Conservation (phyloP, 1,140 invertebrate species). For the Agraylea sexmaculata region DNA sequence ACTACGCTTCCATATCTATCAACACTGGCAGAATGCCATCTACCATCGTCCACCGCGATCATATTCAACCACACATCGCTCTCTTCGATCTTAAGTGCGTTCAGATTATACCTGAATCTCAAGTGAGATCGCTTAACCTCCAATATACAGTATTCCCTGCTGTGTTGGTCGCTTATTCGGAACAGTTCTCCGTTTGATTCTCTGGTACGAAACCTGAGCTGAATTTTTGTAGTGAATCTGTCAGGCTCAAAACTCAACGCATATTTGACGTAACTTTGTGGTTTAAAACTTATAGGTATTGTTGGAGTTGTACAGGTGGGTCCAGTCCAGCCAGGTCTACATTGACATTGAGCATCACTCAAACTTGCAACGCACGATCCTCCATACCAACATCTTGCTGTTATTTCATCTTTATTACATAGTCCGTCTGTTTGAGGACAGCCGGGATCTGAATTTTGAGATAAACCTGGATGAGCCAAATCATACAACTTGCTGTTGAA, state of each 20-base stretch:
- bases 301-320: conserved; percentile 73
- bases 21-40: conserved; percentile 89
- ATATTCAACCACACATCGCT: conserved; percentile 80
- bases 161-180: conserved; percentile 85
- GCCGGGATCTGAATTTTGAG: conserved; percentile 69
- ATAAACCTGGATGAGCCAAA: conserved; percentile 74
- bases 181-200: conserved; percentile 87
- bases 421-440: conserved; percentile 84
- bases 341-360: conserved; percentile 77
- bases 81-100: conserved; percentile 79
- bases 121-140: conserved; percentile 86
- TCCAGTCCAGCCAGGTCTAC: conserved; percentile 84
- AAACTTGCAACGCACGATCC: conserved; percentile 84
- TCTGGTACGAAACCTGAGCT: conserved; percentile 83
- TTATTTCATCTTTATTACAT: conserved; percentile 68
- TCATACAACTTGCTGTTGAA: conserved; percentile 94
- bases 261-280: conserved; percentile 91
- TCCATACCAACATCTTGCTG: conserved; percentile 77
- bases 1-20: conserved; percentile 85
- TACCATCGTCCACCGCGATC: conserved; percentile 86
- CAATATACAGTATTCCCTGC: conserved; percentile 85
- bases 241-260: conserved; percentile 88
- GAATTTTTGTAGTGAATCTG: conserved; percentile 83
- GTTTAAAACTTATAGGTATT: conserved; percentile 76
- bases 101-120: conserved; percentile 88